Base-by-base conservation (phyloP, 2,888 invertebrate genomes). In the Sinotaia quadrata region DNA sequence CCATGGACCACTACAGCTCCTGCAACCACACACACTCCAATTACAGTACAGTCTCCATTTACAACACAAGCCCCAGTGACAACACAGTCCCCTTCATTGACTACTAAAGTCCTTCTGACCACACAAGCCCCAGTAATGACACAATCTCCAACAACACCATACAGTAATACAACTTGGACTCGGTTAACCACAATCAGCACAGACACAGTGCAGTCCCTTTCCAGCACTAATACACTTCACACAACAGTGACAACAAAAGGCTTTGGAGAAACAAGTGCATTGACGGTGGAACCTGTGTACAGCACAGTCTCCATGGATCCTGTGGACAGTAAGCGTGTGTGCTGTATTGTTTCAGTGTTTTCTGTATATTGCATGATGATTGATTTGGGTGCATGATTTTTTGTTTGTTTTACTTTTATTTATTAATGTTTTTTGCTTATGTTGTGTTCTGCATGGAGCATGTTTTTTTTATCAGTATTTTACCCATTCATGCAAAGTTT, bases 261-360 rank as follows among this genome's bases (percentile, higher is more conserved):
- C 24, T 47, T 24, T 47, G 47, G 21, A 47, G 47, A 21, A 47
- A 63, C 63, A 24, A 52, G 54, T 18, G 63, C 63, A 5, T 34
- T 63, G 54, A 63, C 51, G 29, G 31, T 18, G 24, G 63, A 29
- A 29, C 24, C 63, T 3, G 54, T 54, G 37, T 54, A 41, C 63
- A 63, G 54, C 52, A 52, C 37, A 4, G 36, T 29, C 10, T 24
- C 63, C 24, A 63, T 41, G 8, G 52, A 34, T 15, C 51, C n/a
- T 36, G 8, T 63, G 41, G 63, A 54, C 63, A 63, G 63, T 63
- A 54, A 63, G 63, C 54, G 5, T 31, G 54, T 27, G 54, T 34
- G 18, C 34, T 27, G 57, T 57, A 24, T 24, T 47, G 7, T 47
- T 18, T 47, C 1, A 47, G 4, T 47, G 24, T n/a, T n/a, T n/a